phyloP scores from a whole-genome alignment of 2,888 invertebrate genomes.

The Dexiosoma caninum region DNA sequence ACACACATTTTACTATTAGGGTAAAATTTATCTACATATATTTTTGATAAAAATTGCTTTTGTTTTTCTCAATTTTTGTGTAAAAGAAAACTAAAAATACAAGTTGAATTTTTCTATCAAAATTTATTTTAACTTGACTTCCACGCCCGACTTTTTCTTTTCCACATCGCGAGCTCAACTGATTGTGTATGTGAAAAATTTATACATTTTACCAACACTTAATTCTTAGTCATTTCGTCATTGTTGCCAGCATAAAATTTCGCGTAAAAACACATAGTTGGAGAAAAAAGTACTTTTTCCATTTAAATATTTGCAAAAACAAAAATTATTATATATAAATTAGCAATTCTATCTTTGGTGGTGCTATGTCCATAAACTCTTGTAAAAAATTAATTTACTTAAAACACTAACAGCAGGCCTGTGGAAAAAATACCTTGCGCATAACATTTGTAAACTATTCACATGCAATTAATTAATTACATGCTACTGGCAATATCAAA shows the following conservation, averaged over 20 bases:
- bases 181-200: conserved; percentile 41
- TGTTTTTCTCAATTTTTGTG: conserved; percentile 2
- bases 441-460: too few relatives aligned
- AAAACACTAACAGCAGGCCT: too few relatives aligned
- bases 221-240: conserved; percentile 23
- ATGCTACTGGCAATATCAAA: too few relatives aligned
- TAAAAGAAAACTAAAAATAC: conserved; percentile 42
- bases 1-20: conserved; percentile 15
- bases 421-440: too few relatives aligned
- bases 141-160: conserved; percentile 66
- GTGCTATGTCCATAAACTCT: too few relatives aligned
- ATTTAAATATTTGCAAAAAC: too few relatives aligned
- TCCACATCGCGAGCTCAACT: conserved; percentile 60
- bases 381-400: too few relatives aligned
- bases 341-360: too few relatives aligned
- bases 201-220: conserved; percentile 51
- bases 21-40: conserved; percentile 22
- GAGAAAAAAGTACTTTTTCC: background rate
- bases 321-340: too few relatives aligned
- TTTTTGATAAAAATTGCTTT: conserved; percentile 20
- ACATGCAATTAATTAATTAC: too few relatives aligned
- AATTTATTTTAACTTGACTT: conserved; percentile 56
- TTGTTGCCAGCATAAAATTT: conserved; percentile 14
- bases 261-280: background rate
- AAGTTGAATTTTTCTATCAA: conserved; percentile 6